These are phyloP conservation scores for Rhea pennata DNA, from an alignment of 2,113 vertebrate genomes.

Conservation along the genomic window DNA sequence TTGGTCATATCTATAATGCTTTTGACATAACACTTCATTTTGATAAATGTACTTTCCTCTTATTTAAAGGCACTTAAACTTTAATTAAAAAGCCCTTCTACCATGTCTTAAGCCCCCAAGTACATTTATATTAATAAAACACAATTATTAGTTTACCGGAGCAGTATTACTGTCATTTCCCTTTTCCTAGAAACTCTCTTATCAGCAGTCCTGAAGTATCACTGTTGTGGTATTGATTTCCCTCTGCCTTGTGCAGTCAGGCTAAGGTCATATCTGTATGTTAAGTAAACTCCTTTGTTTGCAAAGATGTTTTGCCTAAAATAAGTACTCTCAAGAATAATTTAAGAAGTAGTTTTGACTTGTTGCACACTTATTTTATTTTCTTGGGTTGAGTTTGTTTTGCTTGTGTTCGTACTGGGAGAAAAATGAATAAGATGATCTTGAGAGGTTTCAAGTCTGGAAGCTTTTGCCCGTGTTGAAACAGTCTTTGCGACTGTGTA, in stretches of 20 bases:
- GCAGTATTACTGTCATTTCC: neutral
- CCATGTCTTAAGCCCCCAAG: neutral
- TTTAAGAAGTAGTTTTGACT: slow-evolving; percentile 35
- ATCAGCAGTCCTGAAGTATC: neutral
- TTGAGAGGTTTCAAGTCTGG: slow-evolving; percentile 13
- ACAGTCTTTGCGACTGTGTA: slow-evolving; percentile 26
- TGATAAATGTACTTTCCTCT: neutral
- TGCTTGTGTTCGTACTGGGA: neutral
- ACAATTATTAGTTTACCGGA: neutral
- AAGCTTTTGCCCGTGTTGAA: slow-evolving; percentile 2
- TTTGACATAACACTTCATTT: neutral
- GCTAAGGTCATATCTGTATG: neutral
- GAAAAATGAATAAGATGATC: slow-evolving; percentile 4
- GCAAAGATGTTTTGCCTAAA: neutral
- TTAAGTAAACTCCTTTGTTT: neutral
- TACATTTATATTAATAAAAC: neutral
- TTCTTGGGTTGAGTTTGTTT: neutral
- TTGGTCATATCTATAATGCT: neutral
- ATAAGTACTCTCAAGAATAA: neutral
- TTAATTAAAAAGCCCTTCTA: neutral
- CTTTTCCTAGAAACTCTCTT: neutral
- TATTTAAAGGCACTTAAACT: neutral
- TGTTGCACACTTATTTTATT: neutral
- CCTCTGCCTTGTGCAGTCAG: neutral
- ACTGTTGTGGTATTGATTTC: neutral